Percentiles rank a stretch among this genome's conserved stretches.
These are phyloP conservation scores for Procambarus virginalis DNA, from an alignment of 1,140 invertebrate genomes.

Conservation along the genomic window DNA sequence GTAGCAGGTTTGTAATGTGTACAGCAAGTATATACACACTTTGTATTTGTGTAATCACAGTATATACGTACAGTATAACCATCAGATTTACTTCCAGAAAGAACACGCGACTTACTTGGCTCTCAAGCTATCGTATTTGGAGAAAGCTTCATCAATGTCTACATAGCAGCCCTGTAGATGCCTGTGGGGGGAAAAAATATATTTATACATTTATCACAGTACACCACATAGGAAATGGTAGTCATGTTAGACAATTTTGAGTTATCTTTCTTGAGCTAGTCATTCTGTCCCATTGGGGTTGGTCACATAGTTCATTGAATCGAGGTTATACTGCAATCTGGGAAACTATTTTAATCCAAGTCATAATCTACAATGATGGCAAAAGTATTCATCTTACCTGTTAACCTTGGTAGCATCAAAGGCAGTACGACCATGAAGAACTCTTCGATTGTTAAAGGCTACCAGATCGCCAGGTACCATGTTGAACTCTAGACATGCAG, in stretches of 20 bases:
- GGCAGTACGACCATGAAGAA: slow-evolving; percentile 73
- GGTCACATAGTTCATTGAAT: too few relatives aligned
- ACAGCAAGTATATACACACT: too few relatives aligned
- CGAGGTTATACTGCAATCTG: too few relatives aligned
- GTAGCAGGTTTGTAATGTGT: too few relatives aligned
- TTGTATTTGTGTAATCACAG: too few relatives aligned
- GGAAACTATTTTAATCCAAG: too few relatives aligned
- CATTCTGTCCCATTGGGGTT: too few relatives aligned
- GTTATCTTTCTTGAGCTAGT: too few relatives aligned
- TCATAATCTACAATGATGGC: too few relatives aligned
- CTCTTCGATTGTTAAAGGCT: slow-evolving; percentile 74
- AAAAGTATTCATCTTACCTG: slow-evolving; percentile 67
- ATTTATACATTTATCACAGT: background rate
- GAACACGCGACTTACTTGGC: slow-evolving; percentile 36
- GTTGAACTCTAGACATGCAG: slow-evolving; percentile 72
- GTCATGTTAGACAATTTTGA: background rate
- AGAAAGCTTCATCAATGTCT: slow-evolving; percentile 74
- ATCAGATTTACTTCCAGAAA: background rate
- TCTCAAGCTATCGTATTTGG: slow-evolving; percentile 71
- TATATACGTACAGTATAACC: background rate
- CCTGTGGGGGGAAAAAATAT: slow-evolving; percentile 63
- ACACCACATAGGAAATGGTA: background rate
- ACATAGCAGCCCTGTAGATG: slow-evolving; percentile 74
- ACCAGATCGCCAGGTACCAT: slow-evolving; percentile 74
- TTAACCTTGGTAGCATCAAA: slow-evolving; percentile 72